Evolutionary conservation across 2,113 vertebrate species (phyloP).

Genomic region (Elanus axillaris): DNA sequence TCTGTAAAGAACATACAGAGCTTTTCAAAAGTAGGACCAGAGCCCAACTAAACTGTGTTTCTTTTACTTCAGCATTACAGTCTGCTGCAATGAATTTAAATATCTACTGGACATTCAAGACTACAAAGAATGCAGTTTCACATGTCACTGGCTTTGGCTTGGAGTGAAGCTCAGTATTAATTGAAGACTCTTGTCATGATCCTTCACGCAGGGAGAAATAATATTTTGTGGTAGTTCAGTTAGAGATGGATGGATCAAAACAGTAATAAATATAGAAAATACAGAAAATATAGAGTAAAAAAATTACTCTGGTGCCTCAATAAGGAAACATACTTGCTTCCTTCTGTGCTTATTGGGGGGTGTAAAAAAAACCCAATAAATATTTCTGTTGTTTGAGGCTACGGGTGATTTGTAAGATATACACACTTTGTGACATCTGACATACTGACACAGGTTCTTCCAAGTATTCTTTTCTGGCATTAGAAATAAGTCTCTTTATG

Average conservation of each 20-base stretch:
- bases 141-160: background rate
- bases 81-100: conserved; percentile 3
- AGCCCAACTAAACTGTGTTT: background rate
- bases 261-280: background rate
- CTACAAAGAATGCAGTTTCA: background rate
- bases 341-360: background rate
- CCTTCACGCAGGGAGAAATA: background rate
- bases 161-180: background rate
- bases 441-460: background rate
- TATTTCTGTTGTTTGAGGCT: background rate
- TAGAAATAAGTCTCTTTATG: background rate
- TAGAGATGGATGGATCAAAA: background rate
- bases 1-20: background rate
- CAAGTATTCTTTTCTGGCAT: background rate
- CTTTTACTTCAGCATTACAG: background rate
- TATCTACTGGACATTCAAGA: background rate
- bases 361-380: background rate
- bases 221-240: background rate
- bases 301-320: background rate
- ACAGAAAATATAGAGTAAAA: background rate
- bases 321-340: background rate
- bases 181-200: background rate
- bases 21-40: background rate
- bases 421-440: background rate
- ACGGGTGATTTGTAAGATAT: background rate